Evolutionary conservation across 2,888 invertebrate genomes (phyloP), one percentile per base, ranked within the genome.

Genomic region (Yponomeuta malinellus): DNA sequence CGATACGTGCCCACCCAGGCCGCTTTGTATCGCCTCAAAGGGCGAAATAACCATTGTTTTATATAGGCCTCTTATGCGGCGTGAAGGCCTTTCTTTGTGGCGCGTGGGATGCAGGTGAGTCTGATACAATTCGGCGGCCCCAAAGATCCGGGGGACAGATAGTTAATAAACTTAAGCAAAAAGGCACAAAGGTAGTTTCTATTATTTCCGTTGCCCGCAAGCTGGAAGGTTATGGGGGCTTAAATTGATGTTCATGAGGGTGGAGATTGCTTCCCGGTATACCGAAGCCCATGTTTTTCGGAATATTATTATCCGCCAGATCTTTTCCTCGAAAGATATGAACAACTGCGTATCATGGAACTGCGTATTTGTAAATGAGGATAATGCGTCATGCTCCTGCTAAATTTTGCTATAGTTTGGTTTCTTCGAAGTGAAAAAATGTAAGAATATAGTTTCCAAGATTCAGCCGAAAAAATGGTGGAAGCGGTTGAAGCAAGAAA

Each of bases 1-100:
- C 77, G 76, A 79, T 78, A 74, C 71, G 73, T 73, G 85, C 81
- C 88, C 89, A 88, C 89, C 88, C 90, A 87, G 75, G 79, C 78
- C 75, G 76, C 77, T 76, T 84, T 85, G 82, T 85, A 75, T 75
- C 71, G 72, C 72, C 76, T 78, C 74, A 80, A 78, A 78, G 78
- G 80, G 78, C 79, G 80, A 81, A 70, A 80, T 82, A 79, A 76
- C 75, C 76, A 79, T 82, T 87, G 85, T 87, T 88, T 83, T 83
- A 76, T 74, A 74, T 33, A 71, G 68, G 73, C 73, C 74, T 74
- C 48, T 74, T 15, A 74, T 74, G 78, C 5, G 78, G 79, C 77
- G 79, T 78, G 76, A 79, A 77, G 79, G 52, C 68, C 29, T 59
- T 6, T 52, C 52, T 52, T 59, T 59, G 15, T 37, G 68, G 68